Evolutionary conservation across 1,140 invertebrate species (phyloP), one percentile per base, ranked within the genome.

Genomic region (Uloborus diversus): DNA sequence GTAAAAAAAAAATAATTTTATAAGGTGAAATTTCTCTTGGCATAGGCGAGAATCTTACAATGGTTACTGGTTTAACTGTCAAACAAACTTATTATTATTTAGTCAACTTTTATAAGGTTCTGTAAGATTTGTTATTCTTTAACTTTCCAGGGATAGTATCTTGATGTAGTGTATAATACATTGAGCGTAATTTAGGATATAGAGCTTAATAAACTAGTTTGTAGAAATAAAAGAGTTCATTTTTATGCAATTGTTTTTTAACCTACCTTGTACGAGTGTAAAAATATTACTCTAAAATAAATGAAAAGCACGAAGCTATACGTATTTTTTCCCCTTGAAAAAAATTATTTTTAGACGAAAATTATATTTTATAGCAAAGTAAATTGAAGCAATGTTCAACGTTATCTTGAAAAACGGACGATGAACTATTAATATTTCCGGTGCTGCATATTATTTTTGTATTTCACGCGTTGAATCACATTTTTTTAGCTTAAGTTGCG

Each of bases 71-170:
- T 33, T 75, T 32, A 51, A 17, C 42, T 37, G 27, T 11, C 53
- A 61, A 35, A 35, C 61, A 53, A 73, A 57, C n/a, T n/a, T n/a
- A 61, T 25, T 35, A 2, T 32, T 62, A 20, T 37, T 11, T 5
- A 75, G 70, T 75, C 57, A 75, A 75, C 70, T 75, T 62, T 49
- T 25, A 30, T 75, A 51, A 71, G 32, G 70, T 75, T 75, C 70
- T 75, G 70, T 75, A 53, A 75, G 59, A 28, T 27, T n/a, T 75
- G 70, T 75, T 75, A 64, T 75, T 75, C 70, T 75, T 64, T 51
- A 64, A 75, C 70, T 75, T 75, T 32, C 30, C 33, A 37, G 13
- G 13, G 20, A 35, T 30, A 42, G 17, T 42, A 13, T 42, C 9
- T 13, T 0, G 37, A 13, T 42, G 17, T 9, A 42, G 9, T 42